phyloP scores from a whole-genome alignment of 2,113 vertebrate genomes.

The Epinephelus cyanopodus region DNA sequence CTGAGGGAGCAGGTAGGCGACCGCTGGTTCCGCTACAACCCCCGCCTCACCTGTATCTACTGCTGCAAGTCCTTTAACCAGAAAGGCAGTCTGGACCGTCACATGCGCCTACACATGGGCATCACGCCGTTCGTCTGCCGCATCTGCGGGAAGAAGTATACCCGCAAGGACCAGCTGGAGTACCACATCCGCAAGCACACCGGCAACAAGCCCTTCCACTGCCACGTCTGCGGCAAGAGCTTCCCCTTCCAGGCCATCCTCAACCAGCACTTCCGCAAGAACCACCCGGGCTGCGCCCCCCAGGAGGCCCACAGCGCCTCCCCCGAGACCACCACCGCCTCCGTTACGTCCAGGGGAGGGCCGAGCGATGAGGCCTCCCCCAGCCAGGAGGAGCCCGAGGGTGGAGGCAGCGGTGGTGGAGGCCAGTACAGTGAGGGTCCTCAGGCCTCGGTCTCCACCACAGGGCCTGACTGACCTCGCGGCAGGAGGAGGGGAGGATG shows the following conservation, averaged over 20 bases:
- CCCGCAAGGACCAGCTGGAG: slow-evolving; percentile 98
- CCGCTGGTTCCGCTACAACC: slow-evolving; percentile 99
- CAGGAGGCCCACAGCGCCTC: slow-evolving; percentile 96
- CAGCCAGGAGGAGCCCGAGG: slow-evolving; percentile 89
- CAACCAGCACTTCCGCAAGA: slow-evolving; percentile 99
- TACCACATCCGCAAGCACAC: slow-evolving; percentile 99
- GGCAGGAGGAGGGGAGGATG: background rate
- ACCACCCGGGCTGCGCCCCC: slow-evolving; percentile 94
- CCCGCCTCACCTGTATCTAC: slow-evolving; percentile 97
- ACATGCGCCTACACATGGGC: slow-evolving; percentile 99
- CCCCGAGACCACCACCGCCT: slow-evolving; percentile 91
- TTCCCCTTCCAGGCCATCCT: slow-evolving; percentile 99
- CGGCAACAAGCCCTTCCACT: slow-evolving; percentile 99
- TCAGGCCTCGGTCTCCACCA: slow-evolving; percentile 95
- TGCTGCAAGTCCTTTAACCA: slow-evolving; percentile 99
- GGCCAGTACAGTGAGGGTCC: slow-evolving; percentile 85
- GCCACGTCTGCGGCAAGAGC: slow-evolving; percentile 97
- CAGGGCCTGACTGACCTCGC: slow-evolving; percentile 91
- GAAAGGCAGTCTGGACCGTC: slow-evolving; percentile 98
- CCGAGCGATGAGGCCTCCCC: slow-evolving; percentile 92
- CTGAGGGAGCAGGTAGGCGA: slow-evolving; percentile 97
- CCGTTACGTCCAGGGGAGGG: slow-evolving; percentile 90
- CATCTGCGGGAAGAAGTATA: slow-evolving; percentile 99
- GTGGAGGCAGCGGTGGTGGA: slow-evolving; percentile 41
- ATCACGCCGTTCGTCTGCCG: slow-evolving; percentile 98